These are phyloP conservation scores for Thereva nobilitata DNA, from an alignment of 2,888 invertebrate genomes.

Conservation along the genomic window DNA sequence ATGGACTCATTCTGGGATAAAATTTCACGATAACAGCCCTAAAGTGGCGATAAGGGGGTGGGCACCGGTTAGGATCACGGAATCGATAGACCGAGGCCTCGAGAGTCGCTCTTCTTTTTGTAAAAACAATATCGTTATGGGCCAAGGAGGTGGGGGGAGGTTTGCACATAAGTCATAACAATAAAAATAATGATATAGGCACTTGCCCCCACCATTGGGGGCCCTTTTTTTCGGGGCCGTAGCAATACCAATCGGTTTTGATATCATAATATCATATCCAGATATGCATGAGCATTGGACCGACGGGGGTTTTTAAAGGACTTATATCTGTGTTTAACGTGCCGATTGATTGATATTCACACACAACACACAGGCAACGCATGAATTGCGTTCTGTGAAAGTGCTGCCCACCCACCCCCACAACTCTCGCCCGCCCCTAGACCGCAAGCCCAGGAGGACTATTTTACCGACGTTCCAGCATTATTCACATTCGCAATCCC, in stretches of 20 bases:
- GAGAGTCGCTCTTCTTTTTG: no score
- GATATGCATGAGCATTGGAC: conserved; percentile 9
- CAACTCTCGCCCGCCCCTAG: not conserved
- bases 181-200: conserved; percentile 40
- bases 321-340: conserved; percentile 23
- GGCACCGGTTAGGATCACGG: no score
- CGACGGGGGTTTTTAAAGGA: conserved; percentile 9
- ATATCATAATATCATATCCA: conserved; percentile 13
- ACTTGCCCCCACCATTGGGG: conserved; percentile 23
- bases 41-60: no score
- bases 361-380: conserved; percentile 12
- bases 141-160: no score
- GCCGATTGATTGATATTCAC: conserved; percentile 31
- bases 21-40: no score
- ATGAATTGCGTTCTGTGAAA: not conserved
- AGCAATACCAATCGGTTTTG: conserved; percentile 32
- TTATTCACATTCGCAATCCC: conserved; percentile 7
- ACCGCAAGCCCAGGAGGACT: not conserved
- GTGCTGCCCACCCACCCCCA: no score
- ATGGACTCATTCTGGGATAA: no score
- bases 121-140: no score
- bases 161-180: conserved; percentile 37
- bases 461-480: conserved; percentile 7
- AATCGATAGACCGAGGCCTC: no score
- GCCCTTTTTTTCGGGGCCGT: conserved; percentile 16